Evolutionary conservation across 2,113 vertebrate genomes (phyloP).

Genomic region (Oncorhynchus keta): DNA sequence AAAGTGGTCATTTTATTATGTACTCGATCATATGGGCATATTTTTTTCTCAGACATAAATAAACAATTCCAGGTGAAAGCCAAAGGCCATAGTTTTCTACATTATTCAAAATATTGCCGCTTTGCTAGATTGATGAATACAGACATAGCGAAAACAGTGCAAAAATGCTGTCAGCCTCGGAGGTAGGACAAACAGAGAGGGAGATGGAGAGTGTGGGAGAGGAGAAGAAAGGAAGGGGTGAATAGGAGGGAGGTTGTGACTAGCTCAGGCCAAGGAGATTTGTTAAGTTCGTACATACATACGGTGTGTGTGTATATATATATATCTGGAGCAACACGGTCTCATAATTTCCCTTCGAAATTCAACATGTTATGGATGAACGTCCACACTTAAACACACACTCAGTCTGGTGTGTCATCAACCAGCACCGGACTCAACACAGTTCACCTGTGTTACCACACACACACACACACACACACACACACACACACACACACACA

Average conservation of each 20-base stretch:
- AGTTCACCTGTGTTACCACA: conserved; percentile 6
- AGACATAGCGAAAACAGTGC: too few relatives aligned
- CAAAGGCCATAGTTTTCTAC: too few relatives aligned
- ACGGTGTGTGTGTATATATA: neutral
- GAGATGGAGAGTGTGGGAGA: neutral
- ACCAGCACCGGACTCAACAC: neutral
- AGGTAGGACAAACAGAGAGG: conserved; percentile 1
- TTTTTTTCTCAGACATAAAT: too few relatives aligned
- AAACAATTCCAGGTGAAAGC: too few relatives aligned
- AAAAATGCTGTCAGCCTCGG: neutral
- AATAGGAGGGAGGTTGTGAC: neutral
- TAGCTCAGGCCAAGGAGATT: conserved; percentile 10
- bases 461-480: conserved; percentile 17
- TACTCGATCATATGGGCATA: too few relatives aligned
- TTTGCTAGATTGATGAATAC: too few relatives aligned
- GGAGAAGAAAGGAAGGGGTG: neutral
- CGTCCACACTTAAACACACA: too few relatives aligned
- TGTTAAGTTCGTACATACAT: neutral
- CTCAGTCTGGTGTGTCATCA: neutral
- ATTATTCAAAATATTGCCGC: too few relatives aligned
- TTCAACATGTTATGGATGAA: too few relatives aligned
- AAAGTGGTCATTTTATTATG: too few relatives aligned
- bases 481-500: neutral
- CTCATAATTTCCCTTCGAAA: too few relatives aligned
- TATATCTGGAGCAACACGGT: too few relatives aligned